Percentiles rank a stretch among this genome's conserved stretches.
These are phyloP conservation scores for Sterna hirundo DNA, from an alignment of 2,113 vertebrate genomes.

Conservation along the genomic window DNA sequence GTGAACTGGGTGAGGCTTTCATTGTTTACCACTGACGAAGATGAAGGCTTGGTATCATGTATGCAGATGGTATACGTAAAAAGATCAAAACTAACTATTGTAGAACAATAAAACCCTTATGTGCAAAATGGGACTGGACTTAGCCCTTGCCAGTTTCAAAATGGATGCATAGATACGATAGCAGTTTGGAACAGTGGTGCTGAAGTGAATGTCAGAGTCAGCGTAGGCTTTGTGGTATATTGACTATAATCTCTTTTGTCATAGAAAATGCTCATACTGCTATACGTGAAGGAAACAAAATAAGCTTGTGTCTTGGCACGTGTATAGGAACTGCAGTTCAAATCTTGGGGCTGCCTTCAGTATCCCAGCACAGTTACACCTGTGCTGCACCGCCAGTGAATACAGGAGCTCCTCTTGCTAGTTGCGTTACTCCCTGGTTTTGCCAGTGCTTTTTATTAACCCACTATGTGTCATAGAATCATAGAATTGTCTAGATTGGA, in stretches of 20 bases:
- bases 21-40: constrained; percentile 88
- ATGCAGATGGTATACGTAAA: constrained; percentile 86
- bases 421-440: constrained; percentile 80
- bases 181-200: constrained; percentile 72
- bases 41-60: constrained; percentile 86
- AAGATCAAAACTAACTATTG: constrained; percentile 86
- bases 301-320: constrained; percentile 69
- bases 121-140: constrained; percentile 90
- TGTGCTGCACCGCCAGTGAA: constrained; percentile 72
- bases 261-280: constrained; percentile 76
- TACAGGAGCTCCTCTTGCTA: constrained; percentile 76
- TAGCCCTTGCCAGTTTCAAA: constrained; percentile 85
- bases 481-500: neutral
- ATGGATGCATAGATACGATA: constrained; percentile 71
- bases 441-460: constrained; percentile 83
- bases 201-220: constrained; percentile 73
- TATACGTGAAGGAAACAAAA: constrained; percentile 77
- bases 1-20: constrained; percentile 95
- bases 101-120: constrained; percentile 84
- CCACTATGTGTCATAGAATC: constrained; percentile 45
- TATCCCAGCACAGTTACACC: constrained; percentile 75
- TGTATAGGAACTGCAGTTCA: constrained; percentile 74
- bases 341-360: constrained; percentile 82
- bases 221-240: constrained; percentile 74
- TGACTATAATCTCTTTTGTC: constrained; percentile 72